Evolutionary conservation across 1,140 invertebrate genomes (phyloP), one percentile per base, ranked within the genome.

Genomic region (Apis dorsata): DNA sequence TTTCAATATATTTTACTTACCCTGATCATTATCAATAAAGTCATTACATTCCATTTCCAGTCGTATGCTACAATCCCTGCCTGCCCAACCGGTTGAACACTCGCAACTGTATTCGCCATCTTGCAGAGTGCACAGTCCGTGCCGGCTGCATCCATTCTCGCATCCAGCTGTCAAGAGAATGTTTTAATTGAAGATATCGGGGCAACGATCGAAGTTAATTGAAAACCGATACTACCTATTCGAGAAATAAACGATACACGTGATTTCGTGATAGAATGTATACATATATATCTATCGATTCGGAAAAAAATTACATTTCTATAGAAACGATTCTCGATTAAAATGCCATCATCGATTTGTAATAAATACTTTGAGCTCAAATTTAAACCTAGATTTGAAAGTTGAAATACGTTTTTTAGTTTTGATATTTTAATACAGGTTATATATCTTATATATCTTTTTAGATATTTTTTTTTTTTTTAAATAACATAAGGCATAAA

Each of bases 11-110:
- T 13, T 8, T 4, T 59, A 86, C 86, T 91, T 95, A 99, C 99
- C 99, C 94, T 97, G 96, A 94, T 99, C 99, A 94, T 99, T 99
- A 93, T 99, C 99, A 81, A 97, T 95, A 90, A 97, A 97, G 94
- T 99, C 99, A 89, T 96, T 97, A 94, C 99, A 99, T 85, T 97
- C 97, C 92, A 98, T 97, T 94, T 99, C 98, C 68, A 99, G 94
- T 69, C 97, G 96, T 89, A 98, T 97, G 90, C 98, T 99, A 91
- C 98, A 99, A 92, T 98, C 97, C 21, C 95, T 95, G 60, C 99
- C 99, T 70, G 98, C 98, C 98, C 98, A 99, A 28, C 97, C 98
- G 49, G 96, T 95, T 60, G 96, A 96, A 93, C 99, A 99, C 74
- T 97, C 96, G 93, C 99, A 99, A 81, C 96, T 97, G 92, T 98